Conservation (phyloP, 2,888 invertebrate genomes). For the Cremastinae sp. region DNA sequence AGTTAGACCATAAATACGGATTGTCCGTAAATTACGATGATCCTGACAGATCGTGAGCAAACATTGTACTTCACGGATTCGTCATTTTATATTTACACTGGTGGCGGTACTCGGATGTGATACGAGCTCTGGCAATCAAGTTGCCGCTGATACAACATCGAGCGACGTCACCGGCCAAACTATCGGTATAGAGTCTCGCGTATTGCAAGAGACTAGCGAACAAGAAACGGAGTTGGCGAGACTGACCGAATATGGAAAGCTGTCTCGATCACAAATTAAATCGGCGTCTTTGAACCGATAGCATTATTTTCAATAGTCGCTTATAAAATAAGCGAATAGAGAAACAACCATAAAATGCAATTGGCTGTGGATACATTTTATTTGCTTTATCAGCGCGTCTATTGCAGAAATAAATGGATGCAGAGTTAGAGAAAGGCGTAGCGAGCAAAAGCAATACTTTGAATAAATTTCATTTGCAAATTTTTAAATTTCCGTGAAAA, state of each 20-base stretch:
- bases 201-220: constrained; percentile 4
- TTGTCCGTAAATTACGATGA: constrained; percentile 10
- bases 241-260: constrained; percentile 41
- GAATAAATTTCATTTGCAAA: constrained; percentile 10
- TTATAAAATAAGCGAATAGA: neutral
- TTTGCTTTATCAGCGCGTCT: neutral
- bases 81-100: constrained; percentile 28
- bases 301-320: constrained; percentile 3
- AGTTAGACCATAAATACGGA: constrained; percentile 1
- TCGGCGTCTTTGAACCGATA: constrained; percentile 1
- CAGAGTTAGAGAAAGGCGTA: neutral
- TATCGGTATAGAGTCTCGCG: constrained; percentile 7
- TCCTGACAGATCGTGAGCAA: constrained; percentile 21
- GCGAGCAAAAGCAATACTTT: neutral
- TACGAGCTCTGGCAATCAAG: constrained; percentile 11
- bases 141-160: neutral
- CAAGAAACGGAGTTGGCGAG: constrained; percentile 18
- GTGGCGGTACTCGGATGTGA: constrained; percentile 17
- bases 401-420: neutral
- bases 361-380: constrained; percentile 1
- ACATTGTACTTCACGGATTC: neutral
- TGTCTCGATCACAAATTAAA: constrained; percentile 12
- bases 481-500: constrained; percentile 40
- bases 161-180: constrained; percentile 11
- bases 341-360: constrained; percentile 12